Evolutionary conservation across 1,140 invertebrate species (phyloP).

Genomic region (Drosophila fuyamai): DNA sequence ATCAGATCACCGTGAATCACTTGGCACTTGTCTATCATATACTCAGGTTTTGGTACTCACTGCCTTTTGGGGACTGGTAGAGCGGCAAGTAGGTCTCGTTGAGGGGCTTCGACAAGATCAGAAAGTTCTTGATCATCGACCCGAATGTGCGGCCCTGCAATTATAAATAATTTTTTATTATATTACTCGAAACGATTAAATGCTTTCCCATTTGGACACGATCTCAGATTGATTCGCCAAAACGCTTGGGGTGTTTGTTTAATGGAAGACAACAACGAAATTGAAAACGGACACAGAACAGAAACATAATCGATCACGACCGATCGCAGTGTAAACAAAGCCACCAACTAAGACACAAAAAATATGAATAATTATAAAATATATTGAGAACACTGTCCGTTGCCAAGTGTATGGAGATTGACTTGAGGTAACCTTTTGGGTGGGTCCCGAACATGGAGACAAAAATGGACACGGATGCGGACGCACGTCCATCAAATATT

Average conservation of each 20-base stretch:
- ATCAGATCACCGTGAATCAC: not conserved
- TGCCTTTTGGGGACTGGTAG: slow-evolving; percentile 89
- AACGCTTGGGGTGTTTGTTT: slow-evolving; percentile 7
- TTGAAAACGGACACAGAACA: not conserved
- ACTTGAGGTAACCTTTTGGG: slow-evolving; percentile 18
- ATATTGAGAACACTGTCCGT: slow-evolving; percentile 30
- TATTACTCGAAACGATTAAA: slow-evolving; percentile 27
- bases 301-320: slow-evolving; percentile 76
- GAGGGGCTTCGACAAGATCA: slow-evolving; percentile 87
- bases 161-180: slow-evolving; percentile 3
- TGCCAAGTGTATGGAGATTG: slow-evolving; percentile 29
- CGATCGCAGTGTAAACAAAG: slow-evolving; percentile 63
- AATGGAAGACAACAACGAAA: slow-evolving; percentile 18
- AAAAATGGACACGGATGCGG: slow-evolving; percentile 9
- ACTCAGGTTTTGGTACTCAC: slow-evolving; percentile 62
- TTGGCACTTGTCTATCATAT: not conserved
- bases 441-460: not conserved
- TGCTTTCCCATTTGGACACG: slow-evolving; percentile 32
- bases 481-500: not conserved
- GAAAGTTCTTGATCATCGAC: slow-evolving; percentile 89
- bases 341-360: slow-evolving; percentile 38
- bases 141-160: slow-evolving; percentile 91
- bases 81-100: slow-evolving; percentile 89
- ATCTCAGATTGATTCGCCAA: slow-evolving; percentile 22
- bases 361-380: slow-evolving; percentile 68